A percentile compares a stretch with the other conserved stretches of the same genome.
Evolutionary conservation across 2,797 vertebrate genomes (phyloP).

Genomic region (Linurgus olivaceus): DNA sequence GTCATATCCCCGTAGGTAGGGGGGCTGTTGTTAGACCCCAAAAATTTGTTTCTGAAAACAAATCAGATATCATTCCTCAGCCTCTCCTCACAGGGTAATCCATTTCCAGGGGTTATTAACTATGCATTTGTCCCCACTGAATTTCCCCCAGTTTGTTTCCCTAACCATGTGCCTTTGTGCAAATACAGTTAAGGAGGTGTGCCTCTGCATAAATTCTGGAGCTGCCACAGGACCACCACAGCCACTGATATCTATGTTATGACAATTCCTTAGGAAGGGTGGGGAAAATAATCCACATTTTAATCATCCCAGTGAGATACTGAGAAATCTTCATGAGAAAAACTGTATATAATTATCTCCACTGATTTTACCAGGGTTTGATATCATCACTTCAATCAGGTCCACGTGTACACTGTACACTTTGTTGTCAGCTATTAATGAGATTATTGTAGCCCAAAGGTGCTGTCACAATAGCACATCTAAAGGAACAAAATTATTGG

Average conservation of each 20-base stretch:
- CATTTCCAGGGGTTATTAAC: neutral
- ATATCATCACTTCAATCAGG: neutral
- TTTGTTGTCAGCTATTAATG: neutral
- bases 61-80: neutral
- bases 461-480: neutral
- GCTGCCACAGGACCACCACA: neutral
- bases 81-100: neutral
- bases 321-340: neutral
- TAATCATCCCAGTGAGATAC: neutral
- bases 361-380: neutral
- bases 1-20: rapidly evolving
- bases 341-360: neutral
- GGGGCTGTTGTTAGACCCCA: rapidly evolving
- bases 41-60: neutral
- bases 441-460: neutral
- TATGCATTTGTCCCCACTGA: neutral
- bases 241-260: neutral
- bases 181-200: neutral
- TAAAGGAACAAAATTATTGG: neutral
- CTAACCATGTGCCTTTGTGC: neutral
- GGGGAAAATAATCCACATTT: neutral
- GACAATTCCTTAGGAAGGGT: neutral
- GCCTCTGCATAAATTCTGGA: neutral
- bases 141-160: neutral
- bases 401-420: neutral